Base-by-base conservation (phyloP, 2,113 vertebrate species). In the Cranoglanis bouderius region DNA sequence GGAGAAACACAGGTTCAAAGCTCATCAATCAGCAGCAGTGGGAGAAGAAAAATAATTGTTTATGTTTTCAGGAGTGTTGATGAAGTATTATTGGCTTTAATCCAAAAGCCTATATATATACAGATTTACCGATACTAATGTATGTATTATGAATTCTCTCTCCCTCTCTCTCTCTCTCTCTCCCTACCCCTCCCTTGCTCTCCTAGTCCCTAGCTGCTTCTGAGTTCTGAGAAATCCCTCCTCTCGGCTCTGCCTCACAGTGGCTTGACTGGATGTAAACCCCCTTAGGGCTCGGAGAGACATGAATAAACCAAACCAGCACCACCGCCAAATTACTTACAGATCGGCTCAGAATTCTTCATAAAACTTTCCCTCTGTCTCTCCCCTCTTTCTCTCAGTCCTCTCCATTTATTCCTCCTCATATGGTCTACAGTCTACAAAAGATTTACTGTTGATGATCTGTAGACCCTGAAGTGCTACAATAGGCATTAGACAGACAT, bases 251-350 rank as follows among this genome's bases (percentile, higher is more conserved):
- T 85, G 63, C 85, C 82, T 90, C 85, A 84, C 85, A 84, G 55
- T 89, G 85, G 81, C 85, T 90, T 84, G 88, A 89, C 90, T 87
- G 72, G n/a, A 87, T 81, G 63, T 88, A 90, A 90, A 90, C 82
- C 86, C 86, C 89, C 77, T 90, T 35, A 87, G 61, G 90, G 70
- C 88, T 84, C 84, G 7, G 72, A 87, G 81, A 88, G 80, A 88
- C 46, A 51, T 84, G 59, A 88, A 85, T 83, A 81, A 89, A 89
- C 82, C 88, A 89, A 89, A 91, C 85, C 85, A 87, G 90, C 82
- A 87, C 90, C 82, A 70, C 61, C 82, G 18, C 81, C 90, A 90
- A 90, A 81, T 89, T 78, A 91, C 86, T 85, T 87, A 87, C 90
- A 89, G 85, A 91, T 91, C 78, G 87, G 85, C 88, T 51, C 77